Percentiles rank a stretch among this genome's conserved stretches.
Conservation (phyloP, 2,888 invertebrate species). For the Diarsia brunnea region DNA sequence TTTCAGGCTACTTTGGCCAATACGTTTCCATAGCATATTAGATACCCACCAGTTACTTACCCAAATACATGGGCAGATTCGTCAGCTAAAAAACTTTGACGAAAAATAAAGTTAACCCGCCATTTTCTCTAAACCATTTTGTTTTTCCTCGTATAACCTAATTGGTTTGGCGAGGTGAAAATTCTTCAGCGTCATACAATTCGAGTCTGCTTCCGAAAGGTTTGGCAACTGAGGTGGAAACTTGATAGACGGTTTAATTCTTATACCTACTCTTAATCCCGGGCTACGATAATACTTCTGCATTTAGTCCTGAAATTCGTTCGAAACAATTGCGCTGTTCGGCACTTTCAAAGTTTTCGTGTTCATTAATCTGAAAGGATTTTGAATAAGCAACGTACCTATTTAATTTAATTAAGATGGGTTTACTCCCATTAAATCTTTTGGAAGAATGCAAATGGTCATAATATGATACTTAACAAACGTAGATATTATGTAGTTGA, state of each 20-base stretch:
- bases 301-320: slow-evolving; percentile 29
- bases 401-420: background rate
- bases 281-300: slow-evolving; percentile 24
- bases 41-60: background rate
- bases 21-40: too few relatives aligned
- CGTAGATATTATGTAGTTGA: too few relatives aligned
- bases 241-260: slow-evolving; percentile 57
- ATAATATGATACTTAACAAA: too few relatives aligned
- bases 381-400: slow-evolving; percentile 10
- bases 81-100: background rate
- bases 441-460: background rate
- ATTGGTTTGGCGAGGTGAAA: slow-evolving; percentile 47
- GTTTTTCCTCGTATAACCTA: slow-evolving; percentile 15
- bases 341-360: slow-evolving; percentile 32
- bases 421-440: background rate
- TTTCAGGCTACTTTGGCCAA: too few relatives aligned
- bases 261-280: slow-evolving; percentile 21
- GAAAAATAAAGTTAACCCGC: background rate
- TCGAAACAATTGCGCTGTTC: slow-evolving; percentile 27
- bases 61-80: background rate
- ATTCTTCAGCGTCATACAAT: slow-evolving; percentile 38
- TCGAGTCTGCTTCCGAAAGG: slow-evolving; percentile 48
- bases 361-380: slow-evolving; percentile 18
- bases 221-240: slow-evolving; percentile 48
- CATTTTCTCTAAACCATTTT: slow-evolving; percentile 11